phyloP scores from a whole-genome alignment of 2,888 invertebrate species.

The Gymnosoma rotundatum region DNA sequence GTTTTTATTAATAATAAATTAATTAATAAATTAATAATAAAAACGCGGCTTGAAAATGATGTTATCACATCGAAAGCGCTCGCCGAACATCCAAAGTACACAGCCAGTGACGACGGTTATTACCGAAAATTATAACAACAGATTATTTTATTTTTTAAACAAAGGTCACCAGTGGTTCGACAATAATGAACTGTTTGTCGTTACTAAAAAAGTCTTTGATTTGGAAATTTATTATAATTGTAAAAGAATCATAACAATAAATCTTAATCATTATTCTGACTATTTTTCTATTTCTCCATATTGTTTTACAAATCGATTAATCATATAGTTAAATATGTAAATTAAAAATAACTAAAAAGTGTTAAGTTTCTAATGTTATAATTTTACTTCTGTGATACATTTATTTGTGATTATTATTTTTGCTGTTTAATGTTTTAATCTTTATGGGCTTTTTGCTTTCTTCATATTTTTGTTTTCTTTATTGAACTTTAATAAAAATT shows the following conservation, averaged over 20 bases:
- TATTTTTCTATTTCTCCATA: slow-evolving; percentile 42
- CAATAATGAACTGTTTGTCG: slow-evolving; percentile 3
- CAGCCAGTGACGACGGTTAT: too few species aligned
- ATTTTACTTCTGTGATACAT: slow-evolving; percentile 34
- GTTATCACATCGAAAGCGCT: too few species aligned
- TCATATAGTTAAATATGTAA: slow-evolving; percentile 51
- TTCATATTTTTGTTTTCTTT: slow-evolving; percentile 18
- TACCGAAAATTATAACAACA: too few species aligned
- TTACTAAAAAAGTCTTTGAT: slow-evolving; percentile 51
- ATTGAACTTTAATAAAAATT: slow-evolving; percentile 30
- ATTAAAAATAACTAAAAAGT: slow-evolving; percentile 67
- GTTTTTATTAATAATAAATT: too few species aligned
- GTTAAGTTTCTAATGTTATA: slow-evolving; percentile 60
- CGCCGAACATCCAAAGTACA: too few species aligned
- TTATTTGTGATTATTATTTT: slow-evolving; percentile 6
- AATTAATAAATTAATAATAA: too few species aligned
- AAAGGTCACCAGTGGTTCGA: neutral
- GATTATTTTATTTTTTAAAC: too few species aligned
- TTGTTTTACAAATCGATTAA: slow-evolving; percentile 25
- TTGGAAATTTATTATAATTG: slow-evolving; percentile 54
- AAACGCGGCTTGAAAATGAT: too few species aligned
- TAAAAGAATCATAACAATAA: slow-evolving; percentile 58
- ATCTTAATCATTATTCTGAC: slow-evolving; percentile 58
- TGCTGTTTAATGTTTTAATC: slow-evolving; percentile 5
- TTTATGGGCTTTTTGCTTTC: slow-evolving; percentile 18